A percentile compares a stretch with the other conserved stretches of the same genome.
Evolutionary conservation across 2,113 vertebrate species (phyloP).

Genomic region (Neodon shergylaensis): DNA sequence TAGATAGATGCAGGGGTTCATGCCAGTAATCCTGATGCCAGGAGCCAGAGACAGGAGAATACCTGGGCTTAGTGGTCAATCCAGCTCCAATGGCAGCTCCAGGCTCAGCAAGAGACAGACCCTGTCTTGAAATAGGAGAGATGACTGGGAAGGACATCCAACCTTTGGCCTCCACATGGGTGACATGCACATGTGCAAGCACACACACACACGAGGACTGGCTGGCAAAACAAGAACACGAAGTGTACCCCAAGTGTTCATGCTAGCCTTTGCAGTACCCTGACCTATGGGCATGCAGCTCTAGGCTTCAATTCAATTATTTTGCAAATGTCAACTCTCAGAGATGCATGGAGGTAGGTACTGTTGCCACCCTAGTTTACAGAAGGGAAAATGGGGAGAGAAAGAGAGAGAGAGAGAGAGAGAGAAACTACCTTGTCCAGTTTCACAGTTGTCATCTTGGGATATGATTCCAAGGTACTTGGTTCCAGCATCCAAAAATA

Average conservation of each 20-base stretch:
- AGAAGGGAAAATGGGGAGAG: neutral
- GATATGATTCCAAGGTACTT: neutral
- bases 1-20: neutral
- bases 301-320: accelerated
- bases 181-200: neutral
- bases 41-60: neutral
- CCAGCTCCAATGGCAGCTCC: neutral
- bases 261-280: neutral
- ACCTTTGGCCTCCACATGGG: neutral
- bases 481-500: neutral
- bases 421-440: neutral
- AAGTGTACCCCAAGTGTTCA: neutral
- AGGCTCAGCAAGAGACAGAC: neutral
- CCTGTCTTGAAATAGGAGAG: neutral
- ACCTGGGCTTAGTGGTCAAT: no score
- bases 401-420: neutral
- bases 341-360: neutral
- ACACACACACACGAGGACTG: neutral
- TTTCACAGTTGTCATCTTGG: neutral
- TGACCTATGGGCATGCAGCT: neutral
- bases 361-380: neutral
- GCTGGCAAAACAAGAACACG: accelerated
- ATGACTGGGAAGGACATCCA: no score
- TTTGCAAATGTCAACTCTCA: neutral
- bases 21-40: neutral